Evolutionary conservation across 2,113 vertebrate species (phyloP), one percentile per base, ranked within the genome.

Genomic region (Engraulis encrasicolus): DNA sequence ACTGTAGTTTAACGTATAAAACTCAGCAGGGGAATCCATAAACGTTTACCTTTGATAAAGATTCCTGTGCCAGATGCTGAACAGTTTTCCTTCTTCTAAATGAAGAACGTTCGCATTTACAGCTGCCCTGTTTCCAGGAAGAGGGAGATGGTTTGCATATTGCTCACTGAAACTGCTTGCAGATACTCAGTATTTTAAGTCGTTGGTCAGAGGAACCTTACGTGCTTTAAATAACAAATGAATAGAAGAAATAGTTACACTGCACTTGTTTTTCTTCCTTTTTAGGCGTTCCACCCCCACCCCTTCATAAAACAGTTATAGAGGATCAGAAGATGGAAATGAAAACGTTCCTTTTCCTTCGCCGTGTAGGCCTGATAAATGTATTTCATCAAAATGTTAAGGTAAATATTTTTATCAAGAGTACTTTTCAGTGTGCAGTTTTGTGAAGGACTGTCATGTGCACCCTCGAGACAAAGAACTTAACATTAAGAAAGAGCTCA

Each of bases 331-430:
- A 92, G 93, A 95, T 95, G 94, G 93, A 92, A 94, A 91, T 93
- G 93, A 93, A 94, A 94, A 90, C 89, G 88, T 90, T 88, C 89
- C 89, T 92, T 86, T 92, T 93, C 89, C 89, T 89, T 89, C 91
- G 91, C 89, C 90, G 88, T 94, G 91, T 95, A 95, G 95, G 95
- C 94, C 95, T 93, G 93, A 93, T 95, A 86, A 91, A 93, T 92
- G 88, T 91, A 86, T 93, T 91, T 90, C 93, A 92, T 87, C 93
- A 90, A 92, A 93, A 91, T 92, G 88, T 89, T 90, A 93, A 95
- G 95, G 95, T 96, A 96, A 95, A 95, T 95, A 95, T 94, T 90
- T n/a, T 93, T 90, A 91, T 87, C 85, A 89, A n/a, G 87, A 89
- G 88, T 78, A 89, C 84, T 86, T 90, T 91, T 89, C 86, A 90